Evolutionary conservation across 2,113 vertebrate species (phyloP).

Genomic region (Embiotoca jacksoni): DNA sequence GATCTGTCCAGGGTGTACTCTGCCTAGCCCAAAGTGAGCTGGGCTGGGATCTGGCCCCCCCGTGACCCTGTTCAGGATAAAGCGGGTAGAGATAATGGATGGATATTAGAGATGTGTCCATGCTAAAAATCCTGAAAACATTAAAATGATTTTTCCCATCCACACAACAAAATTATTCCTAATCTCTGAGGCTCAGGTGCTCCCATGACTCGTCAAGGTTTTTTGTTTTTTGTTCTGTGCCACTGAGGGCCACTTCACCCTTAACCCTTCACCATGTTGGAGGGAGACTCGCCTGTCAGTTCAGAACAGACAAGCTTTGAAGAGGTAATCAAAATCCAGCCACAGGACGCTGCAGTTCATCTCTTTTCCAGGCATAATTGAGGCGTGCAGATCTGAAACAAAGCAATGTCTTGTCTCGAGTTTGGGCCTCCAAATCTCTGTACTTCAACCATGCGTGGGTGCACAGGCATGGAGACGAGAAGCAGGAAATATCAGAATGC

Average conservation of each 20-base stretch:
- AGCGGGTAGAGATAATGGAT: no score
- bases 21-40: no score
- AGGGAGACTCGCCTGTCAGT: constrained; percentile 24
- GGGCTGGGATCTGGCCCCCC: no score
- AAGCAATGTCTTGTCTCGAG: constrained; percentile 54
- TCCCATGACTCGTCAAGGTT: constrained; percentile 3
- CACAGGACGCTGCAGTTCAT: constrained; percentile 13
- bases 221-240: constrained; percentile 38
- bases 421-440: neutral
- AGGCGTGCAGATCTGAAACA: constrained; percentile 53
- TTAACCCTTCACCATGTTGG: constrained; percentile 31
- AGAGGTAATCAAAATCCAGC: constrained; percentile 35
- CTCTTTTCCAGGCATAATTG: constrained; percentile 27
- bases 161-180: neutral
- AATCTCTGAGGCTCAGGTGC: neutral
- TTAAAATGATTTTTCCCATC: no score
- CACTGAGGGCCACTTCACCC: constrained; percentile 22
- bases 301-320: constrained; percentile 33
- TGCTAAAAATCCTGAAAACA: no score
- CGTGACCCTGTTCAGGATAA: no score
- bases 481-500: constrained; percentile 26
- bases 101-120: neutral
- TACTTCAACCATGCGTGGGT: constrained; percentile 25
- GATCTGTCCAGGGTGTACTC: no score
- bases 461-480: constrained; percentile 20